phyloP scores from a whole-genome alignment of 2,797 vertebrate species.

The Microhierax caerulescens region DNA sequence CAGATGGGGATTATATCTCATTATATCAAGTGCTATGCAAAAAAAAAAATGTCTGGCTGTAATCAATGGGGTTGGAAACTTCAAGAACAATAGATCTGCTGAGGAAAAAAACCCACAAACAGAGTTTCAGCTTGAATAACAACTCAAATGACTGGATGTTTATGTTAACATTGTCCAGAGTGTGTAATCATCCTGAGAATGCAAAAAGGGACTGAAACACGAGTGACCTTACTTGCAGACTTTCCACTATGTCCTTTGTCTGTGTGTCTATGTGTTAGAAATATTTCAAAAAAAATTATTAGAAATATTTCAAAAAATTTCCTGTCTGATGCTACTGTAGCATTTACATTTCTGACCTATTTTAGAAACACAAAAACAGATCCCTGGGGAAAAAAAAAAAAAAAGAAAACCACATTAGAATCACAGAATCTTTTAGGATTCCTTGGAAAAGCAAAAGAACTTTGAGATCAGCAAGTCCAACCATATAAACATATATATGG shows the following conservation, averaged over 20 bases:
- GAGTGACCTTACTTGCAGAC: not conserved
- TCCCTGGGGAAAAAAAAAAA: not conserved
- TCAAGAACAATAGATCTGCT: conserved; percentile 34
- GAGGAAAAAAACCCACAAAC: not conserved
- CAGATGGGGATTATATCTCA: conserved; percentile 59
- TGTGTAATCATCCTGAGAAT: conserved; percentile 5
- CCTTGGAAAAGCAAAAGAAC: too few species aligned
- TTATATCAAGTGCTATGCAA: conserved; percentile 38
- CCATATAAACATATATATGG: not conserved
- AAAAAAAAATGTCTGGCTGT: conserved; percentile 42
- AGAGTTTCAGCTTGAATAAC: not conserved
- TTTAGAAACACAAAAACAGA: not conserved
- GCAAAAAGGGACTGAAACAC: not conserved
- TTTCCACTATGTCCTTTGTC: not conserved
- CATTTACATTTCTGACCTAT: not conserved
- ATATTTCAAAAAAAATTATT: not conserved
- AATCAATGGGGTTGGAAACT: conserved; percentile 44
- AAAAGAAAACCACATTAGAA: too few species aligned
- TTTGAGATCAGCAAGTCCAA: too few species aligned
- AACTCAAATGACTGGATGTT: not conserved
- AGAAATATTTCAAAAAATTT: not conserved
- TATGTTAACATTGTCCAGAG: conserved; percentile 32
- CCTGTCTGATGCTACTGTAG: conserved; percentile 9
- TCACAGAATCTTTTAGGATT: too few species aligned
- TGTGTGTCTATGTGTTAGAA: not conserved